Percentiles rank a stretch among this genome's conserved stretches.
Conservation (phyloP, 2,888 invertebrate species). For the Pycnomerus fuliginosus region DNA sequence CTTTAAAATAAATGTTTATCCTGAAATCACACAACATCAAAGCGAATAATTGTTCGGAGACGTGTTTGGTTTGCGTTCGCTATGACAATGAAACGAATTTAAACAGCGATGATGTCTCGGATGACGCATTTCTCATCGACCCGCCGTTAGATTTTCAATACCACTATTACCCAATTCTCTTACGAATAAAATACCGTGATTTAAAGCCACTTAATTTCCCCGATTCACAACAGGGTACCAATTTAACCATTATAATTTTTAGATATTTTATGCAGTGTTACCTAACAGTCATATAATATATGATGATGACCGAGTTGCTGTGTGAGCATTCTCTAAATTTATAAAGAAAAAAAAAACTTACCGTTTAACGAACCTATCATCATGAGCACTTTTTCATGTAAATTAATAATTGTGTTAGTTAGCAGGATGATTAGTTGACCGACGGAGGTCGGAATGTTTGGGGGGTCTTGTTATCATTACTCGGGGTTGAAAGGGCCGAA, state of each 20-base stretch:
- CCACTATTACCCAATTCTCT: no score
- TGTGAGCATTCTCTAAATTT: constrained; percentile 17
- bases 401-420: constrained; percentile 44
- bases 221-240: constrained; percentile 28
- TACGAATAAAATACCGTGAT: constrained; percentile 11
- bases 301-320: constrained; percentile 15
- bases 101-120: no score
- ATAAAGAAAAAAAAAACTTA: constrained; percentile 18
- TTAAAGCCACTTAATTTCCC: constrained; percentile 25
- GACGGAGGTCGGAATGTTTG: constrained; percentile 32
- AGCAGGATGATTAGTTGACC: constrained; percentile 40
- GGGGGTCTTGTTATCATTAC: constrained; percentile 24
- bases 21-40: constrained; percentile 28
- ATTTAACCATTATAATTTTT: constrained; percentile 27
- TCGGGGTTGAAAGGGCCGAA: no score
- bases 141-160: no score
- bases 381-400: constrained; percentile 36
- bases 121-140: no score
- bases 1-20: constrained; percentile 49
- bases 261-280: constrained; percentile 27
- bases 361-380: constrained; percentile 37
- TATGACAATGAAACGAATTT: not conserved
- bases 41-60: constrained; percentile 15
- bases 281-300: constrained; percentile 27
- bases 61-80: constrained; percentile 2